Conservation (phyloP, 2,888 invertebrate species). For the Pheosia gnoma region DNA sequence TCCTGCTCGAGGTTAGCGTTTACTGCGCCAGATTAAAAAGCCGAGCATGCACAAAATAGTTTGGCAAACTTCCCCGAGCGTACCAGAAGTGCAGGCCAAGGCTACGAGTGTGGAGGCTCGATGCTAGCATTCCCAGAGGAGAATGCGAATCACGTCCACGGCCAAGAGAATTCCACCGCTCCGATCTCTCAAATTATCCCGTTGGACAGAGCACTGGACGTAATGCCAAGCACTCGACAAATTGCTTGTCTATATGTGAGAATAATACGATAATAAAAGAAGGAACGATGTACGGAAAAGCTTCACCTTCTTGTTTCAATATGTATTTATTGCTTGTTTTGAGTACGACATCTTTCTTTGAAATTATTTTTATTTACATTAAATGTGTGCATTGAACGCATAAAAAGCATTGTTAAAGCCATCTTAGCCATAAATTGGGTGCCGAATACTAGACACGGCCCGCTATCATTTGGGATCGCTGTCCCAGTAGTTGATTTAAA, state of each 20-base stretch:
- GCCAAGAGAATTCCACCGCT: constrained; percentile 51
- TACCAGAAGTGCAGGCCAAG: constrained; percentile 36
- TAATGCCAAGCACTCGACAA: constrained; percentile 42
- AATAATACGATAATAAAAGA: constrained; percentile 14
- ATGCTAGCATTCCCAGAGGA: constrained; percentile 46
- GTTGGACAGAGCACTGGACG: constrained; percentile 44
- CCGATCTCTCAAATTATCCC: constrained; percentile 56
- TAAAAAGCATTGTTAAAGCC: too few species aligned
- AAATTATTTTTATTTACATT: neutral
- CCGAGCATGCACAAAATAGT: constrained; percentile 53
- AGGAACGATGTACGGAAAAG: neutral
- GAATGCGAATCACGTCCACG: constrained; percentile 64
- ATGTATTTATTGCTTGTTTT: neutral
- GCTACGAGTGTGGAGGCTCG: constrained; percentile 36
- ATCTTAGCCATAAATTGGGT: too few species aligned
- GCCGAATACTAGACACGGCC: too few species aligned
- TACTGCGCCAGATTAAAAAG: constrained; percentile 52
- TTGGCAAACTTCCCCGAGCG: constrained; percentile 54
- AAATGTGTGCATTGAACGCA: too few species aligned
- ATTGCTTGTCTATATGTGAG: constrained; percentile 33
- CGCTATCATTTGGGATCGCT: too few species aligned
- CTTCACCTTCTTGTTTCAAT: neutral
- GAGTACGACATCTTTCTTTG: neutral
- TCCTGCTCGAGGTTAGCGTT: constrained; percentile 31
- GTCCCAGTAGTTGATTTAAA: too few species aligned